These are phyloP conservation scores for Andrena bicolor DNA, from an alignment of 2,888 invertebrate genomes.

Conservation along the genomic window DNA sequence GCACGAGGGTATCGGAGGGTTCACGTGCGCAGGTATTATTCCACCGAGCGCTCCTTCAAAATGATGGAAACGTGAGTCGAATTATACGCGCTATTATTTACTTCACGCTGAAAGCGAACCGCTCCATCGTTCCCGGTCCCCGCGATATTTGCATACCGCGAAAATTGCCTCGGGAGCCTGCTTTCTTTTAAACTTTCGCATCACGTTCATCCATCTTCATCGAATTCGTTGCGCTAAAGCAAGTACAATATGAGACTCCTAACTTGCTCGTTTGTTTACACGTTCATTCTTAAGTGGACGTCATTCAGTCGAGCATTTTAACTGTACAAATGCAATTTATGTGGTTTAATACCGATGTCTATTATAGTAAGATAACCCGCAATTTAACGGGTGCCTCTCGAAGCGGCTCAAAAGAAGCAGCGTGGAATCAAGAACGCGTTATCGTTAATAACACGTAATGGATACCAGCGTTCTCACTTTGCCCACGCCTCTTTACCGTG, in stretches of 20 bases:
- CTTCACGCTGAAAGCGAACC: background rate
- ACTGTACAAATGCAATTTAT: too few species aligned
- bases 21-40: background rate
- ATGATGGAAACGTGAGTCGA: constrained; percentile 39
- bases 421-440: constrained; percentile 31
- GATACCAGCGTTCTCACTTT: constrained; percentile 37
- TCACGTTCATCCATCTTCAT: constrained; percentile 8
- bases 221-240: background rate
- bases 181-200: background rate
- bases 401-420: background rate
- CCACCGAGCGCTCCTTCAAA: constrained; percentile 2
- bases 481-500: constrained; percentile 14
- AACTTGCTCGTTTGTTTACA: background rate
- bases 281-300: background rate
- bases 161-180: constrained; percentile 1
- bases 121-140: background rate
- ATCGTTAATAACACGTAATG: constrained; percentile 46
- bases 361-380: too few species aligned
- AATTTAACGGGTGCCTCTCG: background rate
- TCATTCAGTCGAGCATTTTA: background rate
- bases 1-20: background rate
- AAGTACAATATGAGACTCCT: background rate
- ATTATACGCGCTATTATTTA: constrained; percentile 19
- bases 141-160: constrained; percentile 1
- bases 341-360: too few species aligned